Conservation (phyloP, 2,113 vertebrate genomes). For the Mormyrus iriodes region DNA sequence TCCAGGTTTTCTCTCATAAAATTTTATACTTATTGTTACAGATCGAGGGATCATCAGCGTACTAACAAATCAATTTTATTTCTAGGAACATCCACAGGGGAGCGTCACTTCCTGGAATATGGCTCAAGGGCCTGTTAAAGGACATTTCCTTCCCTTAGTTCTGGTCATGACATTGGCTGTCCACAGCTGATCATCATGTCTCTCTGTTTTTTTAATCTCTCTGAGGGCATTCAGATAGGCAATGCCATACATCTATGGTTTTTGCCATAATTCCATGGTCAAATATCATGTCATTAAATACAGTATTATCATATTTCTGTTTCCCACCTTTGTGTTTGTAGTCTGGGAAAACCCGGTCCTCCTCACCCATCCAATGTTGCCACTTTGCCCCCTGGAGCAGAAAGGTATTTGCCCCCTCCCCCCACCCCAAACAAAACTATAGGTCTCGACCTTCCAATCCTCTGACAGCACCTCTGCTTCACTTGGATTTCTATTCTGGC, state of each 20-base stretch:
- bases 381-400: slow-evolving; percentile 94
- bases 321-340: slow-evolving; percentile 74
- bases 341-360: slow-evolving; percentile 88
- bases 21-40: neutral
- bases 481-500: neutral
- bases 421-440: neutral
- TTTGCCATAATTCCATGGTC: neutral
- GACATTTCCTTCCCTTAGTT: neutral
- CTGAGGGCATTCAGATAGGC: neutral
- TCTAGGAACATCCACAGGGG: neutral
- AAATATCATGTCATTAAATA: slow-evolving; percentile 28
- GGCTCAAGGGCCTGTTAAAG: too few species aligned
- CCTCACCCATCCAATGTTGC: slow-evolving; percentile 90
- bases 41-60: neutral
- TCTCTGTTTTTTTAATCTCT: neutral
- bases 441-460: neutral
- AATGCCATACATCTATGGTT: neutral
- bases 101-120: neutral
- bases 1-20: neutral
- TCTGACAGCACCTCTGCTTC: neutral
- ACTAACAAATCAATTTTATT: neutral
- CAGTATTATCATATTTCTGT: slow-evolving; percentile 34
- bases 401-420: slow-evolving; percentile 79
- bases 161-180: neutral
- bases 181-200: neutral